Percentiles rank a stretch among this genome's conserved stretches.
These are phyloP conservation scores for Stomatorhinus ivindoensis DNA, from an alignment of 2,113 vertebrate genomes.

Conservation along the genomic window DNA sequence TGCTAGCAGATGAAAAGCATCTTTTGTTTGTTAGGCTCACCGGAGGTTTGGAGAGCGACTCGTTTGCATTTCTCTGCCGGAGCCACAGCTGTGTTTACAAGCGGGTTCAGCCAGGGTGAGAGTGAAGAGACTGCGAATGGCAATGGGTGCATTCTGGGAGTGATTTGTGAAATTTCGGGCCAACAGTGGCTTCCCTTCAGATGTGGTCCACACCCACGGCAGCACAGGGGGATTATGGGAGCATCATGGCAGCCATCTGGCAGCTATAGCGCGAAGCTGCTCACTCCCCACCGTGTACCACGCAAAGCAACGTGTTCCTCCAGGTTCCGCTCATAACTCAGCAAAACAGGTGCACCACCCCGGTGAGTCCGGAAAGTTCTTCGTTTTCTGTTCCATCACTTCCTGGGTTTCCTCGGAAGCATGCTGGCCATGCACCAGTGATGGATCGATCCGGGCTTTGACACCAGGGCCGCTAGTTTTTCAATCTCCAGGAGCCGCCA, in stretches of 20 bases:
- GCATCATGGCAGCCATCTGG: background rate
- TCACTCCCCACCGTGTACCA: background rate
- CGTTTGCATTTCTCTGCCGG: background rate
- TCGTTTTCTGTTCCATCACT: background rate
- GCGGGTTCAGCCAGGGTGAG: background rate
- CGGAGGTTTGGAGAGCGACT: background rate
- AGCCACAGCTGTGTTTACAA: constrained; percentile 1
- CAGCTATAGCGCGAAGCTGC: background rate
- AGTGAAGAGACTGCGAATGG: background rate
- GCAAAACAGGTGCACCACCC: background rate
- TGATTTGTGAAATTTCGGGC: background rate
- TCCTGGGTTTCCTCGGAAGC: background rate
- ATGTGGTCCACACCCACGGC: background rate
- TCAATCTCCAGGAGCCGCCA: background rate
- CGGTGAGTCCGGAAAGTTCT: background rate
- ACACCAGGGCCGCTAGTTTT: background rate
- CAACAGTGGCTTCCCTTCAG: background rate
- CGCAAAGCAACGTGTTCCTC: background rate
- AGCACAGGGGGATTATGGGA: background rate
- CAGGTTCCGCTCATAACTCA: background rate
- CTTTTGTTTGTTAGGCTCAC: background rate
- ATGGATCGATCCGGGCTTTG: background rate
- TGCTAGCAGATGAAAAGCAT: background rate
- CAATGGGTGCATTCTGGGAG: background rate
- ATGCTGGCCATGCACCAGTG: background rate